Conservation (phyloP, 1,140 invertebrate species). For the Drosophila sechellia region DNA sequence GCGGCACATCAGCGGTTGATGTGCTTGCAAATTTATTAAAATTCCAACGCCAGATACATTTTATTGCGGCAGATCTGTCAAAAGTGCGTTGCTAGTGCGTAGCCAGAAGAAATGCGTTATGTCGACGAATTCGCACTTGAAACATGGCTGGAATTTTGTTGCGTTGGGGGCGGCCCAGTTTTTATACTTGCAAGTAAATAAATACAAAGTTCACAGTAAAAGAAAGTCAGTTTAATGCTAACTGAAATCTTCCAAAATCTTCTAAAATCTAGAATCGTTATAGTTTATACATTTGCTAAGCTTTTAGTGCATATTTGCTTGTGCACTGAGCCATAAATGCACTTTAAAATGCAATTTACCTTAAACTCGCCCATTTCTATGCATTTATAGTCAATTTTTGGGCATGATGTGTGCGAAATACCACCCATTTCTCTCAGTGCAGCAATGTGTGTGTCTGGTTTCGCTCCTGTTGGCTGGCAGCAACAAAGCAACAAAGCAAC, state of each 20-base stretch:
- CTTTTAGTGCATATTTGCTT: too few species aligned
- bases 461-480: not conserved
- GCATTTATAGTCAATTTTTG: too few species aligned
- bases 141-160: not conserved
- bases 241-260: too few species aligned
- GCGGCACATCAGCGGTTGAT: slow-evolving; percentile 66
- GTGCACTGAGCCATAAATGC: too few species aligned
- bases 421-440: slow-evolving; percentile 7
- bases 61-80: slow-evolving; percentile 73
- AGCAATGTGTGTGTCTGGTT: slow-evolving; percentile 8
- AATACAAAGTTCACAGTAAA: too few species aligned
- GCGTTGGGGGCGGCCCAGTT: too few species aligned
- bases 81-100: slow-evolving; percentile 32
- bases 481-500: not conserved
- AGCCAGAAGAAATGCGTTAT: not conserved
- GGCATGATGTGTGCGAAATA: too few species aligned
- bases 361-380: too few species aligned
- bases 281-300: too few species aligned
- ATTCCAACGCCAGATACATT: slow-evolving; percentile 77
- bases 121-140: slow-evolving; percentile 1
- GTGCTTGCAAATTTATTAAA: slow-evolving; percentile 81
- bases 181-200: not conserved
- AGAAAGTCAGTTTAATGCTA: too few species aligned
- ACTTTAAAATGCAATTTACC: too few species aligned
- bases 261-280: too few species aligned